Conservation (phyloP, 2,113 vertebrate species). For the Centropus unirufus region DNA sequence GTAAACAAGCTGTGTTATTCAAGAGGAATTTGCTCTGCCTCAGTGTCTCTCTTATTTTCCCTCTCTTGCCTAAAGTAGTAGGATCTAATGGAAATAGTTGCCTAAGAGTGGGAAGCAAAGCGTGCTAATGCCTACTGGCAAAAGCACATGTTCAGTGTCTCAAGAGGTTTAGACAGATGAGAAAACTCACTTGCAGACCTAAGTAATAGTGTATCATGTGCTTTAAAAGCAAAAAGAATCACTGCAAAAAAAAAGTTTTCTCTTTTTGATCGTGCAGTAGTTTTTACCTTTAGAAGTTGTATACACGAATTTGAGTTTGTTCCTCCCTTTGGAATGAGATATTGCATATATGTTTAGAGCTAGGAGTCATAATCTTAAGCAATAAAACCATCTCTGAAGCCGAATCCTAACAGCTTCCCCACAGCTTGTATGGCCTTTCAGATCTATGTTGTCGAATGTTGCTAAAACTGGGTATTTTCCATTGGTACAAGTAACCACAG, state of each 20-base stretch:
- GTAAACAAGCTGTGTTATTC: slow-evolving; percentile 69
- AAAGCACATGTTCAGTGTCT: background rate
- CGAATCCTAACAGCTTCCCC: background rate
- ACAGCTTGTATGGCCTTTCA: background rate
- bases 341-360: background rate
- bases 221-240: background rate
- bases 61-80: background rate
- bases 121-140: background rate
- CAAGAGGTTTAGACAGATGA: background rate
- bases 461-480: background rate
- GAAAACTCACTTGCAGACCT: slow-evolving; percentile 22
- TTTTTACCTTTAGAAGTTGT: background rate
- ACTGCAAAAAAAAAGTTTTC: background rate
- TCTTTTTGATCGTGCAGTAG: background rate
- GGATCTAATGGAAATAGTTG: background rate
- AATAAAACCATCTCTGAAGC: background rate
- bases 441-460: background rate
- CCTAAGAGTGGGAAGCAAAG: slow-evolving; percentile 9
- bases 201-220: background rate
- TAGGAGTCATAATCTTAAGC: background rate
- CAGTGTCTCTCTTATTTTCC: slow-evolving; percentile 1
- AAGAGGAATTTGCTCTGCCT: slow-evolving; percentile 32
- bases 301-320: background rate
- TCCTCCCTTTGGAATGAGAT: background rate
- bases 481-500: background rate